Evolutionary conservation across 2,888 invertebrate genomes (phyloP).

Genomic region (Notodonta ziczac): DNA sequence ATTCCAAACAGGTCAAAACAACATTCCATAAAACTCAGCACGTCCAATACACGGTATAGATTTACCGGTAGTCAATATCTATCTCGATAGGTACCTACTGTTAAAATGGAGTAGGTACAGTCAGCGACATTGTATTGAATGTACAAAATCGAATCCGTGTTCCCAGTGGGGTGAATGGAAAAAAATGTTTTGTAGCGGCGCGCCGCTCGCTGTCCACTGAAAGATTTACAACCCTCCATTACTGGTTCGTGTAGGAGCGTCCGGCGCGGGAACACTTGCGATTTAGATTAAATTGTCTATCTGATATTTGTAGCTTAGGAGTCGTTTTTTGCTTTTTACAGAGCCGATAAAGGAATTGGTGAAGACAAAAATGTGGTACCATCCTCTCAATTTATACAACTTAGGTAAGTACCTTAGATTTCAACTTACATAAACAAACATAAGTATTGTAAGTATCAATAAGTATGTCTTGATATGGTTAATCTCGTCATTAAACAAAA

Average conservation of each 20-base stretch:
- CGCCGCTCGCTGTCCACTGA: conserved; percentile 65
- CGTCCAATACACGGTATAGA: conserved; percentile 15
- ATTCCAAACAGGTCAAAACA: too few relatives aligned
- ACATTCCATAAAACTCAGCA: background rate
- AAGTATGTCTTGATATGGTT: too few relatives aligned
- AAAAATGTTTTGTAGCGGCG: conserved; percentile 68
- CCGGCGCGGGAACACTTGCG: conserved; percentile 33
- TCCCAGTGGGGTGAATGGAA: conserved; percentile 68
- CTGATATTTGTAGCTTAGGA: background rate
- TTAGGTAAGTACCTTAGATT: too few relatives aligned
- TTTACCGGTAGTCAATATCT: conserved; percentile 38
- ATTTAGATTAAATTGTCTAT: conserved; percentile 39
- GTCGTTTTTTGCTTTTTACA: background rate
- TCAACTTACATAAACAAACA: too few relatives aligned
- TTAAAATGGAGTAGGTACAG: conserved; percentile 58
- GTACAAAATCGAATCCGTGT: conserved; percentile 71
- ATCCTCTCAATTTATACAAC: background rate
- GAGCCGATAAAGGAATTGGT: background rate
- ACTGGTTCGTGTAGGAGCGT: conserved; percentile 49
- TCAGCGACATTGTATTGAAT: conserved; percentile 63
- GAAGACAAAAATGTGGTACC: background rate
- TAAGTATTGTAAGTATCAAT: too few relatives aligned
- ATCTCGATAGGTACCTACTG: conserved; percentile 38
- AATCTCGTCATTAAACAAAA: too few relatives aligned
- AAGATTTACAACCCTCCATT: conserved; percentile 79